phyloP scores from a whole-genome alignment of 2,113 vertebrate species.

The Sialia sialis region DNA sequence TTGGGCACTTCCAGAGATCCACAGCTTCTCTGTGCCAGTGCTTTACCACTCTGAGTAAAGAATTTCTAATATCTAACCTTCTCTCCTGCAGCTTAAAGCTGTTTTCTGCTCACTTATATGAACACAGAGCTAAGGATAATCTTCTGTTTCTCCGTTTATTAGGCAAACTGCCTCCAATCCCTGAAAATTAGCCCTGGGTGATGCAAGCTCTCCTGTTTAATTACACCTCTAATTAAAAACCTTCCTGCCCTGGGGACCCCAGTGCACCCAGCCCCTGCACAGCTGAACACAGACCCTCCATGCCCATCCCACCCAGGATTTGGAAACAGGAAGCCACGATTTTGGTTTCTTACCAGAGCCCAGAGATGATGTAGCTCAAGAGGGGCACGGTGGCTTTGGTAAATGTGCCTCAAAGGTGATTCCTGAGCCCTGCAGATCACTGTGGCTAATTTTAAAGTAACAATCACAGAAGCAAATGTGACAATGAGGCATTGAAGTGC shows the following conservation, averaged over 20 bases:
- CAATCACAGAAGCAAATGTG: not conserved
- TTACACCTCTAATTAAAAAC: not conserved
- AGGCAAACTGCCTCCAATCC: not conserved
- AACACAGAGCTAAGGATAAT: not conserved
- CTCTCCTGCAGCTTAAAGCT: not conserved
- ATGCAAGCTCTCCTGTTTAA: too few relatives aligned
- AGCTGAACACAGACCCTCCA: not conserved
- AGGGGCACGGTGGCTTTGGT: not conserved
- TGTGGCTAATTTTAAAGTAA: not conserved
- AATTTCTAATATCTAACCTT: not conserved
- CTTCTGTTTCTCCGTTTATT: not conserved
- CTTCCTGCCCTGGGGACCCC: not conserved
- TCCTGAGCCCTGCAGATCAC: not conserved
- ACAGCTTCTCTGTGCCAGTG: not conserved
- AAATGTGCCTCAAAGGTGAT: not conserved
- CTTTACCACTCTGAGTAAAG: not conserved
- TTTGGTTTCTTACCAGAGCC: not conserved
- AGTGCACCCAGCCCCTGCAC: accelerated
- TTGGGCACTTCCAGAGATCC: not conserved
- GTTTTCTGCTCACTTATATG: not conserved
- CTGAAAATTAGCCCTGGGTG: not conserved
- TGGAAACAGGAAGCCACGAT: not conserved
- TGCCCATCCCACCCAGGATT: accelerated
- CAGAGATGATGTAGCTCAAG: not conserved
- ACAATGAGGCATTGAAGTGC: not conserved